Evolutionary conservation across 2,797 vertebrate species (phyloP).

Genomic region (Crossoptilon crossoptilon): DNA sequence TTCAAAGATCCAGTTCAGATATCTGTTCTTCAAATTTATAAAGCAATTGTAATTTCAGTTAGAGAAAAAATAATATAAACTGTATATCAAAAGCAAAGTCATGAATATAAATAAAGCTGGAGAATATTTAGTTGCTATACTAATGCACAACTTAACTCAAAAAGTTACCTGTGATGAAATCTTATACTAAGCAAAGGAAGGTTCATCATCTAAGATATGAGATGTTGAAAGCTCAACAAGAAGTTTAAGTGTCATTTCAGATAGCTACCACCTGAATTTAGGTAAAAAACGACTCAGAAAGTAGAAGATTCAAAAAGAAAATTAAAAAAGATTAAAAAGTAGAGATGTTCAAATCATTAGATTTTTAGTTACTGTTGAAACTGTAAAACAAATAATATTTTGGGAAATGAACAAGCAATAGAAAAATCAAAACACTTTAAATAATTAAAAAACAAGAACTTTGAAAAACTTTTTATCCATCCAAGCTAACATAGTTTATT

Average conservation of each 20-base stretch:
- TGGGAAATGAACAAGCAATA: background rate
- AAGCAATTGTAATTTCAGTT: background rate
- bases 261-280: background rate
- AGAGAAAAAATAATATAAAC: background rate
- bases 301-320: too few relatives aligned
- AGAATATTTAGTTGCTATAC: background rate
- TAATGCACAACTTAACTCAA: background rate
- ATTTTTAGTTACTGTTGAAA: background rate
- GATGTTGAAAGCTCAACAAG: background rate
- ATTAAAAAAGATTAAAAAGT: too few relatives aligned
- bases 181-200: background rate
- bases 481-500: background rate
- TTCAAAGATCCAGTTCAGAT: background rate
- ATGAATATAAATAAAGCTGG: accelerated
- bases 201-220: background rate
- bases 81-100: background rate
- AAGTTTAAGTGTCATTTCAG: background rate
- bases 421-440: background rate
- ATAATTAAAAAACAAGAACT: background rate
- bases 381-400: background rate
- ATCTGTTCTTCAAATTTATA: background rate
- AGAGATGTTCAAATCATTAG: background rate
- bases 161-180: background rate
- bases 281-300: background rate
- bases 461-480: background rate